These are phyloP conservation scores for Nannoperca australis DNA, from an alignment of 2,797 vertebrate genomes.

Conservation along the genomic window DNA sequence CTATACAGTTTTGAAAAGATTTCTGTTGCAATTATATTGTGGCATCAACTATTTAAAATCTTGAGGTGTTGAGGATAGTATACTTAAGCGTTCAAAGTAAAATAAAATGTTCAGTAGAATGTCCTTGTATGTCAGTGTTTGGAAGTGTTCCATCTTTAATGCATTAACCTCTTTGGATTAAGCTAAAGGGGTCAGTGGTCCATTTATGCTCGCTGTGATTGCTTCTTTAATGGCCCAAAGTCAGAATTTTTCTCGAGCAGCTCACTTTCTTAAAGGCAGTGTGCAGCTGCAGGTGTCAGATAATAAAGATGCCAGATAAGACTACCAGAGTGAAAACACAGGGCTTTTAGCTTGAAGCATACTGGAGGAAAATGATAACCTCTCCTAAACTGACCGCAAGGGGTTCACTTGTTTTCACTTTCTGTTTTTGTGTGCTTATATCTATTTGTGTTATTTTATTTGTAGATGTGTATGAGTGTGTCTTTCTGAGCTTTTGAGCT, in stretches of 20 bases:
- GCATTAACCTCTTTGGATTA: constrained; percentile 72
- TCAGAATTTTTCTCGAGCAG: constrained; percentile 56
- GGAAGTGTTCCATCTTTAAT: constrained; percentile 63
- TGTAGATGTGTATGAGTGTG: constrained; percentile 25
- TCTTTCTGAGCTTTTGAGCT: constrained; percentile 35
- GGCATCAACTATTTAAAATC: neutral
- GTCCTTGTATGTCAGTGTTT: constrained; percentile 53
- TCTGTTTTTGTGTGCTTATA: constrained; percentile 4
- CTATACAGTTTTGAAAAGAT: neutral
- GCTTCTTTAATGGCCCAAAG: constrained; percentile 51
- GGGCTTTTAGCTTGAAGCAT: constrained; percentile 26
- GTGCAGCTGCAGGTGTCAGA: constrained; percentile 58
- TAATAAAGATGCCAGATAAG: constrained; percentile 64
- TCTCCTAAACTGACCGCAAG: constrained; percentile 9
- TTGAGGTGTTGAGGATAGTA: constrained; percentile 8
- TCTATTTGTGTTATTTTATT: constrained; percentile 33
- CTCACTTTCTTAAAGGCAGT: constrained; percentile 23
- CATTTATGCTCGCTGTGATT: constrained; percentile 65
- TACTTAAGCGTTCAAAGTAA: constrained; percentile 31
- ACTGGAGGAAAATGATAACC: constrained; percentile 35
- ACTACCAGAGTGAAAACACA: constrained; percentile 33
- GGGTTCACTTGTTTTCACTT: constrained; percentile 9
- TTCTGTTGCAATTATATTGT: neutral
- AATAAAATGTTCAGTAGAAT: constrained; percentile 45
- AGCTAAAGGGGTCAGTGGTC: constrained; percentile 64